Base-by-base conservation (phyloP, 2,888 invertebrate species). In the Ischnus inquisitorius region DNA sequence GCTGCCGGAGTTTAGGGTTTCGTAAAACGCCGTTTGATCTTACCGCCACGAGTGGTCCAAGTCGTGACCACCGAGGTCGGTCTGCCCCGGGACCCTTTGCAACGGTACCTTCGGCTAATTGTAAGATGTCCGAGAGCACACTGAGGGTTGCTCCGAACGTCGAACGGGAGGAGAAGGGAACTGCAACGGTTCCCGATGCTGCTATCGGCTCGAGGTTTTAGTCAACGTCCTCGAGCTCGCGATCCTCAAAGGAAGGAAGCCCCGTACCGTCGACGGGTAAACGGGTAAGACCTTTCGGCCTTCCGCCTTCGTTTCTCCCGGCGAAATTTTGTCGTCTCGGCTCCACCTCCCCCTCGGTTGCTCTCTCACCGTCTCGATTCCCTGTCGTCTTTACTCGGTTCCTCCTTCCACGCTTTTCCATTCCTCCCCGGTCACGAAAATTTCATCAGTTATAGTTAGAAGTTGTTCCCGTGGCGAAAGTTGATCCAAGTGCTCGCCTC, bases 401-500 rank as follows among this genome's bases (percentile, higher is more conserved):
- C 19, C 28, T 22, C 60, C 28, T 54, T 22, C 16, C 54, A n/a
- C 16, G 4, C 19, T 34, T 54, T 69, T n/a, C 64, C n/a, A 22
- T 65, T 28, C 34, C 14, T 65, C 71, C 67, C 14, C 54, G 67
- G 28, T 28, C 60, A 14, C 60, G 60, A 60, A 60, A 79, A 80
- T 80, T 80, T 80, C 79, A 80, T 80, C 74, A 48, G 79, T 67
- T 80, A 74, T 80, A 74, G 67, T 74, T 80, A 60, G 67, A 74
- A 80, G 74, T 80, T 74, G 67, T 80, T 57, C 67, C 74, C 19
- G 60, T 34, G 16, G 60, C 25, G 25, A 74, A 74, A 80, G 79
- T 80, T 80, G 67, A 80, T 80, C 74, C 68, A 75, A 74, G 74
- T 74, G 74, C 67, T 64, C 51, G 39, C 54, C 67, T 72, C 54